Conservation (phyloP, 2,888 invertebrate species). For the Resseliella maxima region DNA sequence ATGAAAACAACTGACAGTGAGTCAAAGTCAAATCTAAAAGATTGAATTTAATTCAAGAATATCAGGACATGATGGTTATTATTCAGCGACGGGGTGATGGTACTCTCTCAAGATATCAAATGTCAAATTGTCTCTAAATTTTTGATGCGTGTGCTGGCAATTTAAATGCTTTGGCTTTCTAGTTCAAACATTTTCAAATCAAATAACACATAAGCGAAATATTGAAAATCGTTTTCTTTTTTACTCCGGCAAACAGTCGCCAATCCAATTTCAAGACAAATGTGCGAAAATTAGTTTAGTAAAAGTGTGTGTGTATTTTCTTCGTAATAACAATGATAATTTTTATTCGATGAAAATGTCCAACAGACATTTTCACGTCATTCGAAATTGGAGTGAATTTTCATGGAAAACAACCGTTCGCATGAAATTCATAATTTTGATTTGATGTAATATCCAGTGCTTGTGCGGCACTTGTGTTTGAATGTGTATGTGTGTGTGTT, state of each 20-base stretch:
- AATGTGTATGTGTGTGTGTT: no score
- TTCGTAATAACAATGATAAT: no score
- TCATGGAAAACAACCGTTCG: no score
- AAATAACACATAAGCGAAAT: not conserved
- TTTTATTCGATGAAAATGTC: no score
- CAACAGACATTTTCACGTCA: no score
- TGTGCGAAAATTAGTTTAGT: no score
- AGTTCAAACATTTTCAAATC: not conserved
- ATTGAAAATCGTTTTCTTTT: not conserved
- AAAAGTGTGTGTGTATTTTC: no score
- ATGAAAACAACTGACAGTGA: constrained; percentile 20
- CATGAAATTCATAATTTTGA: not conserved
- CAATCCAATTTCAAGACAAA: no score
- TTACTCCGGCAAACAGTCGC: not conserved
- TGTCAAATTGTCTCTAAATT: constrained; percentile 55
- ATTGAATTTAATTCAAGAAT: constrained; percentile 17
- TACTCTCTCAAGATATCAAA: constrained; percentile 50
- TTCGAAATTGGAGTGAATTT: no score
- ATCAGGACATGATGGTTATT: not conserved
- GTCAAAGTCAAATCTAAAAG: not conserved
- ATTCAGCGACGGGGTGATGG: not conserved
- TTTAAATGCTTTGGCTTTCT: not conserved
- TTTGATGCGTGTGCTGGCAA: constrained; percentile 51
- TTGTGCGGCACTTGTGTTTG: not conserved
- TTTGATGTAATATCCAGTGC: not conserved